Conservation (phyloP, 2,888 invertebrate species). For the Diabrotica balteata region DNA sequence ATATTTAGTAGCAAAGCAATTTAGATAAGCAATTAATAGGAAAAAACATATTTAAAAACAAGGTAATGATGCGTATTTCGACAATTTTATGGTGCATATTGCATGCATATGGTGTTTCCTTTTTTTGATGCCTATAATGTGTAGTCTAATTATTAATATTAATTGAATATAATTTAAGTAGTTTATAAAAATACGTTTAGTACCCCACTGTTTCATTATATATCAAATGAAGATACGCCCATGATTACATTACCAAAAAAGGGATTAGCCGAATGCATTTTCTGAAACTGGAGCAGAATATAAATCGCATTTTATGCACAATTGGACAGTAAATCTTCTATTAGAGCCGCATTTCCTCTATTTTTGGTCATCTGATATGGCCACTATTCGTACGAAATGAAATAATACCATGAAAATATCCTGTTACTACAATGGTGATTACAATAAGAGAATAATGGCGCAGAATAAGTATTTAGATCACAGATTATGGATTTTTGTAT, state of each 20-base stretch:
- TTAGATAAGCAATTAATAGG: no score
- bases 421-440: conserved; percentile 32
- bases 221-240: no score
- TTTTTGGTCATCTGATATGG: conserved; percentile 36
- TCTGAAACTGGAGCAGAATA: conserved; percentile 35
- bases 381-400: conserved; percentile 31
- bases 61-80: no score
- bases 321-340: conserved; percentile 36
- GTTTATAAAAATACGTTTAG: no score
- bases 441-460: conserved; percentile 28
- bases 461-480: conserved; percentile 28
- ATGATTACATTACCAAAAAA: not conserved
- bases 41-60: no score
- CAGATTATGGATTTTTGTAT: conserved; percentile 18
- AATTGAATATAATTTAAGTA: no score
- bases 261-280: conserved; percentile 30
- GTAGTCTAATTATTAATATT: no score
- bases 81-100: no score
- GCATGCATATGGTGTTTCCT: no score
- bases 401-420: conserved; percentile 36
- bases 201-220: no score
- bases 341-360: conserved; percentile 30
- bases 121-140: no score
- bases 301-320: conserved; percentile 39
- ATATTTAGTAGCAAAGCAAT: no score